phyloP scores from a whole-genome alignment of 2,888 invertebrate species.

The Neria commutata region DNA sequence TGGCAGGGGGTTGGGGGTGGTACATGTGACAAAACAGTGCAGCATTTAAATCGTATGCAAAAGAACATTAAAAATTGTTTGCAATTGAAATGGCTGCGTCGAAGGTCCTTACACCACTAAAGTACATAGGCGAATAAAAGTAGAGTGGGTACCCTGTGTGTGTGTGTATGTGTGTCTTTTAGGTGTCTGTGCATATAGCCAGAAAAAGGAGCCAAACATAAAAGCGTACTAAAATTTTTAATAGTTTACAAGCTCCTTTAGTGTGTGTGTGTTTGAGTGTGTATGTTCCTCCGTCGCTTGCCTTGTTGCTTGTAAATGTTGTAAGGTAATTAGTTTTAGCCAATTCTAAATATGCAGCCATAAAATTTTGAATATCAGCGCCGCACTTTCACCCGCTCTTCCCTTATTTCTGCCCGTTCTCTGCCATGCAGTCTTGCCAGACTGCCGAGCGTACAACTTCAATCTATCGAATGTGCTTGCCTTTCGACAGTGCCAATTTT shows the following conservation, averaged over 20 bases:
- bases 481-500: constrained; percentile 4
- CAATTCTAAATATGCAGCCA: no score
- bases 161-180: no score
- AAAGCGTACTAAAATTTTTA: background rate
- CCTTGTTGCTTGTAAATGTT: constrained; percentile 10
- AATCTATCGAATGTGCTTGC: no score
- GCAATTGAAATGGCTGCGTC: constrained; percentile 34
- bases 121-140: no score
- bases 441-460: no score
- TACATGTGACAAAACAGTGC: no score
- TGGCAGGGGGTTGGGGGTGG: no score
- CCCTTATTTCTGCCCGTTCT: constrained; percentile 40
- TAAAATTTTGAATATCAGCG: constrained; percentile 21
- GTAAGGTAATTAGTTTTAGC: constrained; percentile 25
- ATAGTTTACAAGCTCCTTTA: background rate
- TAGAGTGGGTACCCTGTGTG: no score
- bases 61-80: constrained; percentile 41
- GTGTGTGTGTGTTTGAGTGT: background rate
- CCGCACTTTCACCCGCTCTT: constrained; percentile 23
- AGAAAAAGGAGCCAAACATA: constrained; percentile 11
- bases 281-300: constrained; percentile 1
- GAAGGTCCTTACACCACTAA: no score
- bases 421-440: no score
- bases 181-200: no score
- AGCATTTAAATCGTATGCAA: constrained; percentile 48